These are phyloP conservation scores for Cynoglossus semilaevis DNA, from an alignment of 2,113 vertebrate genomes.

Conservation along the genomic window DNA sequence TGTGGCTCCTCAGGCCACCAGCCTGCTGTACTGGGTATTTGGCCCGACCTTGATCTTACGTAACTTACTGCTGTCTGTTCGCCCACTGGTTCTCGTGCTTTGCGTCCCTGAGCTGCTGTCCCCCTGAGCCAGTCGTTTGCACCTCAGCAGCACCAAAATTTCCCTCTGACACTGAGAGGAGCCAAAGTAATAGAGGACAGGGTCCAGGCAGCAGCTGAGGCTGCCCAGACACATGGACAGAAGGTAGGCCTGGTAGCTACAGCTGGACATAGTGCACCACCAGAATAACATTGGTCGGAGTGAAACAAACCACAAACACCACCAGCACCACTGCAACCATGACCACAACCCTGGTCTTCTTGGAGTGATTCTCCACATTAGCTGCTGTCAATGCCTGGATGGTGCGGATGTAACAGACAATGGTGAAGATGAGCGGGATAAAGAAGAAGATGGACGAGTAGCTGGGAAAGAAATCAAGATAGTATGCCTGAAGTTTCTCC, in stretches of 20 bases:
- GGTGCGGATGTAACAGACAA: constrained; percentile 81
- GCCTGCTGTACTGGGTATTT: constrained; percentile 65
- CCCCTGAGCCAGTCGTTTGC: constrained; percentile 27
- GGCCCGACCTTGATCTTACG: constrained; percentile 74
- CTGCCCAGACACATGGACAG: constrained; percentile 87
- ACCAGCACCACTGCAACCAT: constrained; percentile 84
- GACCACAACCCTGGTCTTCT: constrained; percentile 83
- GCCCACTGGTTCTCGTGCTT: constrained; percentile 55
- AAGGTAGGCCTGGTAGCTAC: constrained; percentile 86
- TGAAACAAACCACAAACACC: constrained; percentile 88
- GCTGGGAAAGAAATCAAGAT: constrained; percentile 85
- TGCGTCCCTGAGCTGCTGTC: constrained; percentile 46
- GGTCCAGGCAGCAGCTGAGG: constrained; percentile 90
- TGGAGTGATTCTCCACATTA: constrained; percentile 74
- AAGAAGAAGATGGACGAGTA: constrained; percentile 89
- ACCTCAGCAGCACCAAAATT: constrained; percentile 53
- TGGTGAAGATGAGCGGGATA: constrained; percentile 82
- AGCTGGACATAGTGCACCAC: constrained; percentile 84
- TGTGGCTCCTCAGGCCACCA: constrained; percentile 22
- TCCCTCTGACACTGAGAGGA: constrained; percentile 90
- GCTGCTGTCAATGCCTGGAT: constrained; percentile 83
- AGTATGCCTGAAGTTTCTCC: constrained; percentile 73
- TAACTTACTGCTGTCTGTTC: constrained; percentile 69
- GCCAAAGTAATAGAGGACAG: constrained; percentile 92
- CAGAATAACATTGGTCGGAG: constrained; percentile 89